Base-by-base conservation (phyloP, 2,113 vertebrate species). In the Amphiprion percula region DNA sequence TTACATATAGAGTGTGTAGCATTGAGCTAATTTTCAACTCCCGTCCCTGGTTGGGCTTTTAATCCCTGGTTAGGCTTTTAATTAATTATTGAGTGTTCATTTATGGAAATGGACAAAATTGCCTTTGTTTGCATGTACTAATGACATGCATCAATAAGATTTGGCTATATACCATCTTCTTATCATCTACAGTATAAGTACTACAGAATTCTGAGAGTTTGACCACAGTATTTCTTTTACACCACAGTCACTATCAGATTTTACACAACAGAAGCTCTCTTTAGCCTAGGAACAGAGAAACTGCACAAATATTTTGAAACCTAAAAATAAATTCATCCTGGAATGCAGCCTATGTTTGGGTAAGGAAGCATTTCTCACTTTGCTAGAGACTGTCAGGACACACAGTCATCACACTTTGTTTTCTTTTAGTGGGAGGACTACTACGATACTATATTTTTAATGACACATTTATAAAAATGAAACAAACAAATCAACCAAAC, bases 321-420 rank as follows among this genome's bases (percentile, higher is more conserved):
- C 80, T 84, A 85, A 84, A 86, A 87, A 87, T 85, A 87, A 81
- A 81, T 52, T 16, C 10, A 23, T 68, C 28, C 68, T 89, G 83
- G 80, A 86, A 68, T 39, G 46, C 76, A 62, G 83, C 75, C 75
- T 64, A 11, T 91, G 83, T 82, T 90, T 80, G 63, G 66, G 75
- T 71, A 71, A 68, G 60, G 53, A 75, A 78, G 39, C 66, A 54
- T 61, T 79, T 87, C 83, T 80, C 88, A 84, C 84, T 84, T 74
- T 66, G 62, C 66, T 63, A 26, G 17, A 75, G 68, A 86, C 63
- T 83, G 74, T 81, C 71, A 55, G 72, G 69, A 77, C 55, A 65
- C 63, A 77, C 80, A 59, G 61, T 67, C 77, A 74, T 83, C 66
- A 39, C 73, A 47, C 60, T 75, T 59, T 56, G 30, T 15, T 54